A percentile compares a stretch with the other conserved stretches of the same genome.
Conservation (phyloP, 2,888 invertebrate species). For the Caenorhabditis sp. region DNA sequence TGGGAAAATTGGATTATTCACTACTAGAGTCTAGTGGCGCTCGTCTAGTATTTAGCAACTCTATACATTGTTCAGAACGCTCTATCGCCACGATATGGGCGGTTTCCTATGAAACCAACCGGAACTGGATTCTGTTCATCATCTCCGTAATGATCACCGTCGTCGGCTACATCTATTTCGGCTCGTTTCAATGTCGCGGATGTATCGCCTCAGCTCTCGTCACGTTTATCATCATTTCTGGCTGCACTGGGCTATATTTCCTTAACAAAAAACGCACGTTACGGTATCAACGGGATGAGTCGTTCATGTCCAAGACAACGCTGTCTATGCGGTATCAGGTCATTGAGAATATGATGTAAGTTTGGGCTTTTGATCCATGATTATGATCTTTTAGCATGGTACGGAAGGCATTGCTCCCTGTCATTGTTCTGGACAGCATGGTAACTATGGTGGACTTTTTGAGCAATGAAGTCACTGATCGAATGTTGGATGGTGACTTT, state of each 20-base stretch:
- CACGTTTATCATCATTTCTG: constrained; percentile 36
- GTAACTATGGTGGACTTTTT: constrained; percentile 41
- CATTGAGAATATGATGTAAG: constrained; percentile 57
- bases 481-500: constrained; percentile 3
- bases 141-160: constrained; percentile 22
- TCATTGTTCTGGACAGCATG: constrained; percentile 39
- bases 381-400: constrained; percentile 46
- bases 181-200: constrained; percentile 25
- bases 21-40: neutral
- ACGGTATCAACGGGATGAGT: constrained; percentile 26
- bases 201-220: constrained; percentile 40
- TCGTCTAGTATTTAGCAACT: neutral
- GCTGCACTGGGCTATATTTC: constrained; percentile 37
- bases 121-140: constrained; percentile 26
- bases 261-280: constrained; percentile 45
- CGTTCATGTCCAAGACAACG: constrained; percentile 37
- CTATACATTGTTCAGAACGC: constrained; percentile 34
- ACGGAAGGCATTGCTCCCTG: constrained; percentile 52
- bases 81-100: constrained; percentile 43
- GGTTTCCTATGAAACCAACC: constrained; percentile 41
- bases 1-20: too few species aligned
- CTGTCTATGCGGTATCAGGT: constrained; percentile 53
- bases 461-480: constrained; percentile 19
- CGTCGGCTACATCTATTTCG: constrained; percentile 26
- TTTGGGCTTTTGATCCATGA: neutral